These are phyloP conservation scores for Sicus ferrugineus DNA, from an alignment of 2,888 invertebrate species.

Conservation along the genomic window DNA sequence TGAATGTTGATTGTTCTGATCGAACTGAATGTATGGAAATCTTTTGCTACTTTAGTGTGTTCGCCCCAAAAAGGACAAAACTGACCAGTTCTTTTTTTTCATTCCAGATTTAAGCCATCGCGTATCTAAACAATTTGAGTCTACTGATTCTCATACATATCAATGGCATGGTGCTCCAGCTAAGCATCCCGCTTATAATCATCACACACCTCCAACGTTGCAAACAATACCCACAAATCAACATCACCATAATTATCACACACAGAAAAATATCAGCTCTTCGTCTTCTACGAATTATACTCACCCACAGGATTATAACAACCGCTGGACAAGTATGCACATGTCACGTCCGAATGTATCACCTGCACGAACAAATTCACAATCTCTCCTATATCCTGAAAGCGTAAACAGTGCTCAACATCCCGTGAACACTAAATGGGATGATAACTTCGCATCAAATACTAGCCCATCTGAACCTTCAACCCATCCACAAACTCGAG, in stretches of 20 bases:
- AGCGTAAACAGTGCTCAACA: neutral
- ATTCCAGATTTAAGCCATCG: constrained; percentile 45
- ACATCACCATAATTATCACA: constrained; percentile 20
- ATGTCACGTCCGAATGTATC: constrained; percentile 52
- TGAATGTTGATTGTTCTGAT: constrained; percentile 66
- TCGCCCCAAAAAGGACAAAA: no score
- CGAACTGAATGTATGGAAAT: constrained; percentile 33
- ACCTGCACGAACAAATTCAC: constrained; percentile 19
- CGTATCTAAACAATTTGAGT: constrained; percentile 39
- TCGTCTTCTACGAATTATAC: neutral
- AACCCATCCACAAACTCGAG: no score
- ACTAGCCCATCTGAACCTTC: constrained; percentile 6
- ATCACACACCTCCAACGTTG: constrained; percentile 13
- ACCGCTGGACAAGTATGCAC: constrained; percentile 60
- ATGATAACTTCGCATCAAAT: neutral
- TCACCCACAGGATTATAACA: constrained; percentile 25
- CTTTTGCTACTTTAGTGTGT: no score
- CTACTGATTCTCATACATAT: constrained; percentile 21
- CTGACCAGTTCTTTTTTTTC: no score
- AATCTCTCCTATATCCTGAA: neutral
- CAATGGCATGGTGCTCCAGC: constrained; percentile 11
- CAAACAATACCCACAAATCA: neutral
- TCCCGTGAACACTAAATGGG: constrained; percentile 13
- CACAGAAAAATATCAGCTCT: constrained; percentile 10
- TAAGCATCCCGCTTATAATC: constrained; percentile 14